Evolutionary conservation across 1,140 invertebrate genomes (phyloP).

Genomic region (Halesus radiatus): DNA sequence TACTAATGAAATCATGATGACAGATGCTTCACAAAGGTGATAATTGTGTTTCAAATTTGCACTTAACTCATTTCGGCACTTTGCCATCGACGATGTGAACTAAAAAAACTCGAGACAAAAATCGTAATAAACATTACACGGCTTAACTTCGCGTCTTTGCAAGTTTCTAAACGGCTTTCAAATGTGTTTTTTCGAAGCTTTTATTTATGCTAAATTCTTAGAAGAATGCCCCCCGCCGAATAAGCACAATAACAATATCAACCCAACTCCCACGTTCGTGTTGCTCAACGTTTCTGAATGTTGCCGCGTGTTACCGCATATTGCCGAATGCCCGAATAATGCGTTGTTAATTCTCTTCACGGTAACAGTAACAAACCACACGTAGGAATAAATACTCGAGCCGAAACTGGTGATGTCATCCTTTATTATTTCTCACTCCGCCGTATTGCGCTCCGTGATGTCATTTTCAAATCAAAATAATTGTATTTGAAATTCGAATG

Average conservation of each 20-base stretch:
- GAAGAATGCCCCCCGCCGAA: conserved; percentile 10
- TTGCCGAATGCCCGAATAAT: not conserved
- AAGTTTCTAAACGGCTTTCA: no score
- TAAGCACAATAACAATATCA: not conserved
- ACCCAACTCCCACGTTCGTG: not conserved
- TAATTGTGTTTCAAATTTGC: no score
- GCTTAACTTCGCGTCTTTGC: no score
- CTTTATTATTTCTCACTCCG: not conserved
- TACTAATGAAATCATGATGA: no score
- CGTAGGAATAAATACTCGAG: not conserved
- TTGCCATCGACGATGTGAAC: no score
- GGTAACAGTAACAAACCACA: not conserved
- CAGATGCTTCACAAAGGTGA: no score
- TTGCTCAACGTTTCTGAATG: no score
- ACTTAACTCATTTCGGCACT: no score
- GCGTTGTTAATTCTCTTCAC: conserved; percentile 6
- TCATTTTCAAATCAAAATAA: conserved; percentile 14
- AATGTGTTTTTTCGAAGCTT: not conserved
- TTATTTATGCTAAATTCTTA: conserved; percentile 17
- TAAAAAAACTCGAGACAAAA: no score
- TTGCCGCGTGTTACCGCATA: not conserved
- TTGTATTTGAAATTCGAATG: not conserved
- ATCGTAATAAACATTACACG: no score
- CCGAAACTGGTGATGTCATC: conserved; percentile 21
- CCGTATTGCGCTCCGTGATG: conserved; percentile 10